Evolutionary conservation across 2,113 vertebrate genomes (phyloP).

Genomic region (Phrynocephalus versicolor): DNA sequence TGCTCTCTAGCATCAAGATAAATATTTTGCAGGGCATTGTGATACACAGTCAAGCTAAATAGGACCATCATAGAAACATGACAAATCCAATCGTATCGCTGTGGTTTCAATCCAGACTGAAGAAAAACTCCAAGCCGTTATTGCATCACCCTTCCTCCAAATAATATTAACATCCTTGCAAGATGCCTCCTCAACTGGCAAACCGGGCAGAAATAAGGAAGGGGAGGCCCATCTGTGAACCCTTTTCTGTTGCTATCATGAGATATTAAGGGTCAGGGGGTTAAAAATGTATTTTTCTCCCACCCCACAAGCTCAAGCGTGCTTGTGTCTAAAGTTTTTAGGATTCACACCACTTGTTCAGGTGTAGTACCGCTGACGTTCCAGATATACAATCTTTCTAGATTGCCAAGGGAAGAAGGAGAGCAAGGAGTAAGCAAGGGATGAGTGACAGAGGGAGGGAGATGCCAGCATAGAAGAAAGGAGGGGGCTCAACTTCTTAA

Average conservation of each 20-base stretch:
- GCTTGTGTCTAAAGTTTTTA: background rate
- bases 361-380: background rate
- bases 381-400: background rate
- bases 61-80: too few species aligned
- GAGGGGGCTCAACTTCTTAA: background rate
- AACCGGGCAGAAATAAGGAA: too few species aligned
- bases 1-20: background rate
- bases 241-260: too few species aligned
- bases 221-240: too few species aligned
- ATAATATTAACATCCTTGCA: background rate
- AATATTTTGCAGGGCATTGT: background rate
- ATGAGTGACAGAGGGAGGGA: background rate
- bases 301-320: background rate
- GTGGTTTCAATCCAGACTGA: background rate
- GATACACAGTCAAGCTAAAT: background rate
- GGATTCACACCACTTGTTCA: background rate
- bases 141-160: too few species aligned
- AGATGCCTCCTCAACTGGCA: too few species aligned
- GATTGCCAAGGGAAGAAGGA: background rate
- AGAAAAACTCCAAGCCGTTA: too few species aligned
- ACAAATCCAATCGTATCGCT: too few species aligned
- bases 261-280: too few species aligned
- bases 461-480: background rate
- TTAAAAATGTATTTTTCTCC: background rate
- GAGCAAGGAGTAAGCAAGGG: background rate